Base-by-base conservation (phyloP, 92 coral and sea anemone genomes). In the Zoanthus sansibaricus region DNA sequence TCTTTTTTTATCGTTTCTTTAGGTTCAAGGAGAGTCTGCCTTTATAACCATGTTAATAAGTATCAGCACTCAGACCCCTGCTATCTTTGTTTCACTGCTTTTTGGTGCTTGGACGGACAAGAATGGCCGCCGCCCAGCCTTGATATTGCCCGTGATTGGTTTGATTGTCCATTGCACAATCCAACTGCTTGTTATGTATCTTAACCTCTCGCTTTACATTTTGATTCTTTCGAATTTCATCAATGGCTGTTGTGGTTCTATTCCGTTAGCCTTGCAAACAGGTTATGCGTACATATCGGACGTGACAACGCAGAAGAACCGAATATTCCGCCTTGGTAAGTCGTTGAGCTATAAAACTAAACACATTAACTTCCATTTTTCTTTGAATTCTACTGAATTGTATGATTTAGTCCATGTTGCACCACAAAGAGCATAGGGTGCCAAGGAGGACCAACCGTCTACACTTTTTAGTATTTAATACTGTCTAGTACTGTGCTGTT, bases 21-120 rank as follows among this genome's bases (percentile, higher is more conserved):
- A 62, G 69, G 69, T 62, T 10, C 69, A 62, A 62, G 69, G 4
- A 20, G 69, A 62, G 68, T 61, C 68, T 1, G 68, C 68, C 15
- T 5, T 61, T 21, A 61, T 61, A 12, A 61, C 6, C 68, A 12
- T 61, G 17, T 5, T 61, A 15, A 15, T 61, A 18, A 61, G 68
- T 16, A 61, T 61, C 25, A 16, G 3, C 25, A 3, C 68, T 3
- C 74, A 69, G 31, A 14, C 16, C 31, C 74, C 74, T 30, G 7
- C 74, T 3, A 6, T 69, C 31, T 9, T 69, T 33, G 16, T 69
- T 8, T 31, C 46, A 13, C 17, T 69, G 6, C 47, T 69, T 31
- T 33, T 69, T 69, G 74, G 74, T 69, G 46, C 74, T 30, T 69
- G 74, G 74, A 69, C 74, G 0, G 74, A 69, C 46, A 69, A 69